phyloP scores from a whole-genome alignment of 2,888 invertebrate species.

The Tenthredo amoena region DNA sequence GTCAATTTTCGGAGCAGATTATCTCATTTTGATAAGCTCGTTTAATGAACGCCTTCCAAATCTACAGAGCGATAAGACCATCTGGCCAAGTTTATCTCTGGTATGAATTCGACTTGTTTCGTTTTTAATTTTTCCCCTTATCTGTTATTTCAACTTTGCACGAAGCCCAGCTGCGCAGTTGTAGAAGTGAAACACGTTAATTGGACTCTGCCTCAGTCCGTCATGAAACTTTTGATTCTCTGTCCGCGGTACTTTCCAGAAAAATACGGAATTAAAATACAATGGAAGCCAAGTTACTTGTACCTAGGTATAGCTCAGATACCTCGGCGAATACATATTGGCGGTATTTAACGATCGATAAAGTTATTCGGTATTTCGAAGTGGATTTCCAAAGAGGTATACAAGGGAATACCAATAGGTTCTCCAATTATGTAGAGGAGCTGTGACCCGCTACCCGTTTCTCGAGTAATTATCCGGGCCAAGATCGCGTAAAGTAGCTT shows the following conservation, averaged over 20 bases:
- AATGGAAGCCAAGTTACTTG: background rate
- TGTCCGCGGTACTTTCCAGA: background rate
- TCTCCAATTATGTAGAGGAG: constrained; percentile 28
- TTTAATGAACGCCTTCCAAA: background rate
- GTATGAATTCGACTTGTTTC: background rate
- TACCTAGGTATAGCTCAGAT: background rate
- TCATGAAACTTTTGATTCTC: background rate
- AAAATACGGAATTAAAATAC: background rate
- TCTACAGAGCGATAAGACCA: background rate
- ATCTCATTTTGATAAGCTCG: background rate
- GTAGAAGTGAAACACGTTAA: background rate
- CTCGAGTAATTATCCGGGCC: constrained; percentile 31
- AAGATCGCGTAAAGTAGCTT: background rate
- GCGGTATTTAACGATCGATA: background rate
- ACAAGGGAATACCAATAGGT: background rate
- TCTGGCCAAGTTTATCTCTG: background rate
- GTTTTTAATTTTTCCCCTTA: background rate
- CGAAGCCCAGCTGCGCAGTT: background rate
- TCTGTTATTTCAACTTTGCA: background rate
- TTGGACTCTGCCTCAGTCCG: background rate
- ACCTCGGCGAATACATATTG: background rate
- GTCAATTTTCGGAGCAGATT: background rate
- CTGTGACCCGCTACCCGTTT: background rate
- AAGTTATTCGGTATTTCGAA: background rate
- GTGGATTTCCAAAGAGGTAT: background rate